phyloP scores from a whole-genome alignment of 2,888 invertebrate species.

The Onthophagus sagittarius region DNA sequence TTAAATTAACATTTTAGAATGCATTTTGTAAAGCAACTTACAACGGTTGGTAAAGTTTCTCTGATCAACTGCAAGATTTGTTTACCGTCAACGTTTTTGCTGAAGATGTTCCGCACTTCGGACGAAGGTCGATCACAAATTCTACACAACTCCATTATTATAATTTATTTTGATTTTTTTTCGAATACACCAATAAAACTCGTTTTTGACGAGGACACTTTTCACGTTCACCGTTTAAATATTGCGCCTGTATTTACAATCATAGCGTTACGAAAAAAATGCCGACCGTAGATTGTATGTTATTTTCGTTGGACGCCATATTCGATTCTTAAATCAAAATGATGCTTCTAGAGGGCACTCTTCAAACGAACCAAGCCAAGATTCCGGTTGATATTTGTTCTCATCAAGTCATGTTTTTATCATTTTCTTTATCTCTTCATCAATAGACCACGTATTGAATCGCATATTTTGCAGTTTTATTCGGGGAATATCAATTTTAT shows the following conservation, averaged over 20 bases:
- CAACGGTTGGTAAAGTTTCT: constrained; percentile 44
- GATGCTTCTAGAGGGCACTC: constrained; percentile 17
- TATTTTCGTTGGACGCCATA: constrained; percentile 38
- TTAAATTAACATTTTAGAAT: background rate
- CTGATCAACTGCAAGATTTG: constrained; percentile 46
- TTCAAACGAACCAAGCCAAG: background rate
- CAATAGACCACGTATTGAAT: no score
- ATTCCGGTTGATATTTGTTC: background rate
- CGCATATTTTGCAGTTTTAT: no score
- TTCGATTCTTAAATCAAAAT: constrained; percentile 23
- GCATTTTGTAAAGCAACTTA: constrained; percentile 33
- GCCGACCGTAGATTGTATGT: constrained; percentile 36
- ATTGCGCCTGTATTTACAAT: background rate
- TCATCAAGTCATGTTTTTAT: no score
- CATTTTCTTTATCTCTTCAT: no score
- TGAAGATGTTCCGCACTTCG: constrained; percentile 45
- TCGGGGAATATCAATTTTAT: no score
- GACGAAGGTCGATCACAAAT: constrained; percentile 41
- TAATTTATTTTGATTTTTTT: no score
- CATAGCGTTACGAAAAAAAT: constrained; percentile 21
- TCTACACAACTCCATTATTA: constrained; percentile 38
- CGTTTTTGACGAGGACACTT: constrained; percentile 7
- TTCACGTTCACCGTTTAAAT: constrained; percentile 10
- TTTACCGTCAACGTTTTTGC: constrained; percentile 43
- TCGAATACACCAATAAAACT: no score